Percentiles rank a stretch among this genome's conserved stretches.
Conservation (phyloP, 1,140 invertebrate species). For the Dreissena polymorpha region DNA sequence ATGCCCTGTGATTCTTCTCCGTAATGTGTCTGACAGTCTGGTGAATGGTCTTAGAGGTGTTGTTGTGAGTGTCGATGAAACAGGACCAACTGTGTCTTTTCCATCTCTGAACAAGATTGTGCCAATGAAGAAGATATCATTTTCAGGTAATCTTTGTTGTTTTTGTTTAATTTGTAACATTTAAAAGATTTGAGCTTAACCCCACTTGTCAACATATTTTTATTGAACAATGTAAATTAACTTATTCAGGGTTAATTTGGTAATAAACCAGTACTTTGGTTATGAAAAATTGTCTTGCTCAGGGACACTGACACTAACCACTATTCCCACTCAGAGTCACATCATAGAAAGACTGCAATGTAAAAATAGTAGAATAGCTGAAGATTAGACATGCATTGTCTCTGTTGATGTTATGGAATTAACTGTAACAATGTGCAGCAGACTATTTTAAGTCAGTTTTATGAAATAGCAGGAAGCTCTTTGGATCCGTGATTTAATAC, state of each 20-base stretch:
- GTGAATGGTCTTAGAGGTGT: slow-evolving; percentile 16
- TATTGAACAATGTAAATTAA: too few relatives aligned
- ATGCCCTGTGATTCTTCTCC: neutral
- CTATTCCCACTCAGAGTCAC: neutral
- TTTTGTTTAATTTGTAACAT: neutral
- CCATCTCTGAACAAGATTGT: neutral
- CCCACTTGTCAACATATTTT: too few relatives aligned
- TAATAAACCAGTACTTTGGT: too few relatives aligned
- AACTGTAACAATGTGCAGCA: too few relatives aligned
- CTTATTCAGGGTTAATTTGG: neutral
- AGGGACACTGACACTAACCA: neutral
- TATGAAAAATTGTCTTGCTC: neutral
- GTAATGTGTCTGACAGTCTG: slow-evolving; percentile 19
- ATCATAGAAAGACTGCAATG: neutral
- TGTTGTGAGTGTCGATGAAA: neutral
- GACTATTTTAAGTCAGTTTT: too few relatives aligned
- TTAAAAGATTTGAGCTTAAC: neutral
- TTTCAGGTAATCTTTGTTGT: slow-evolving; percentile 4
- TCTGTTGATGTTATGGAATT: too few relatives aligned
- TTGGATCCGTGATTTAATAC: too few relatives aligned
- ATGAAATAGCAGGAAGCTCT: too few relatives aligned
- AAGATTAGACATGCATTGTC: too few relatives aligned
- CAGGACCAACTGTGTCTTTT: neutral
- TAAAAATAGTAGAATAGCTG: too few relatives aligned
- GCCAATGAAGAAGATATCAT: neutral